Base-by-base conservation (phyloP, 2,113 vertebrate genomes). In the Sturnira hondurensis region DNA sequence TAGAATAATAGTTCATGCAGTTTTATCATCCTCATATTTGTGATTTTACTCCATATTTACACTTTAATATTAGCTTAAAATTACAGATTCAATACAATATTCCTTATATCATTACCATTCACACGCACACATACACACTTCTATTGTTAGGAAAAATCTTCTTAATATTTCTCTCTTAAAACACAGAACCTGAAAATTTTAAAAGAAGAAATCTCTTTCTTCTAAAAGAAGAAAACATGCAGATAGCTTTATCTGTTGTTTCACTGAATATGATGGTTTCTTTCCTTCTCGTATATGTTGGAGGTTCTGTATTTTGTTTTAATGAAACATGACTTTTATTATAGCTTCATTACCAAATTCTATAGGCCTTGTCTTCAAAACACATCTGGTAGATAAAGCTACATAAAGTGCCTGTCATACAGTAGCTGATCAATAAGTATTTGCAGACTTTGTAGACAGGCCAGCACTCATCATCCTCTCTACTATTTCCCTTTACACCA, bases 41-140 rank as follows among this genome's bases (percentile, higher is more conserved):
- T 47, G n/a, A 17, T 76, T 81, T 77, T 68, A 33, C 24, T 94
- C 11, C 68, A 28, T 87, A 86, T 61, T 94, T 84, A 68, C 3
- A 80, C 36, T 67, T 77, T 38, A 45, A 43, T 56, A 76, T 61
- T 56, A 84, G 33, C 10, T 61, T 84, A 95, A 52, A 95, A 80
- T 33, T 86, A 17, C 1, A 77, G 7, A 1, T 47, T 91, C 33
- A 71, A n/a, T 38, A 47, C 7, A 82, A 10, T 78, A 70, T 50
- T 74, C 7, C 2, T 19, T 86, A 10, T 47, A 5, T 67, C 22
- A 74, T 52, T 80, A 65, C 12, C 68, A 31, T 31, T 83, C 20
- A 47, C 47, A 12, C 47, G 13, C 47, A 47, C 47, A 50, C 47
- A 50, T 14, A 50, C 47, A 50, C 47, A 50, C 13, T 43, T 43